These are phyloP conservation scores for Sinohyriopsis cumingii DNA, from an alignment of 2,888 invertebrate genomes.

Conservation along the genomic window DNA sequence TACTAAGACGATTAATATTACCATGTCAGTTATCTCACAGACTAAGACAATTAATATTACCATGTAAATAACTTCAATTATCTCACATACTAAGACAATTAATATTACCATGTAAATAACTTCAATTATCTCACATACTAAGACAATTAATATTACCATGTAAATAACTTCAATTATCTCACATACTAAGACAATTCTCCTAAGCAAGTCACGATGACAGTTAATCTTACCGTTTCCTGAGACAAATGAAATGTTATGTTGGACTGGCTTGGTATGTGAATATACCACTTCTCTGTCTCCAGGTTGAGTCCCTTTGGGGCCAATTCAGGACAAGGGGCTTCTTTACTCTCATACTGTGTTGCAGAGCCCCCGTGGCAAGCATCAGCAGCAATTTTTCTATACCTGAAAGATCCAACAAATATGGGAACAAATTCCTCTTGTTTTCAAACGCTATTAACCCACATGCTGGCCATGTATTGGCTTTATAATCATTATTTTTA, in stretches of 20 bases:
- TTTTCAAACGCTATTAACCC: no score
- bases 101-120: background rate
- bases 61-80: no score
- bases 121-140: background rate
- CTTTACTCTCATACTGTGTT: constrained; percentile 32
- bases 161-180: background rate
- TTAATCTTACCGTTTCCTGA: constrained; percentile 51
- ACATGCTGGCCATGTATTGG: no score
- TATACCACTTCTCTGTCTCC: constrained; percentile 25
- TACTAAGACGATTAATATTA: no score
- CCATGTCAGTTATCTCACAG: no score
- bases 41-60: no score
- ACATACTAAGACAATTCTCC: background rate
- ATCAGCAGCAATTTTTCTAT: constrained; percentile 61
- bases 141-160: background rate
- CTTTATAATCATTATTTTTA: no score
- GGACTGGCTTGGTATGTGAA: constrained; percentile 35
- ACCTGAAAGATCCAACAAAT: constrained; percentile 37
- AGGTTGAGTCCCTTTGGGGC: constrained; percentile 52
- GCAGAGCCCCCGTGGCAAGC: constrained; percentile 49
- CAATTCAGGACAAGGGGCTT: constrained; percentile 50
- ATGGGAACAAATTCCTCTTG: no score
- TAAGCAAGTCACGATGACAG: constrained; percentile 1
- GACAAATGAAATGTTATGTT: constrained; percentile 46
- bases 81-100: constrained; percentile 9